Base-by-base conservation (phyloP, 2,113 vertebrate genomes). In the Salvelinus sp. region DNA sequence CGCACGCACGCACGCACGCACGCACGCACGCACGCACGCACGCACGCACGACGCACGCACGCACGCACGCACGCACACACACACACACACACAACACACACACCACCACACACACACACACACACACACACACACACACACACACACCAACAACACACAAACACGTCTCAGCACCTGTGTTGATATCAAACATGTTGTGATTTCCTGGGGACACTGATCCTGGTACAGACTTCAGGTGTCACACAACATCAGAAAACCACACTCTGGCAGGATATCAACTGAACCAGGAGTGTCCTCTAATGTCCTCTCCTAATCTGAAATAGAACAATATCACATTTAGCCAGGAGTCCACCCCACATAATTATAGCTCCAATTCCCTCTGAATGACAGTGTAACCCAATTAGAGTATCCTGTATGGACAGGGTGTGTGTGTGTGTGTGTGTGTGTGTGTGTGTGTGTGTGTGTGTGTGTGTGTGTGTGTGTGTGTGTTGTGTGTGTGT, bases 171-270 rank as follows among this genome's bases (percentile, higher is more conserved):
- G 77, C 76, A 82, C 89, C 72, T 38, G 28, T 4, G 85, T 85
- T 73, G 83, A 23, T 69, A 63, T 69, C 57, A 50, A 70, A 73
- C 73, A 18, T 18, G 69, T 47, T 72, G 70, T 69, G 82, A 82
- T 81, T 73, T 0, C 58, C 76, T 68, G 88, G 90, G 77, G 79
- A n/a, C 64, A 67, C 83, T 83, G 88, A 89, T 90, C 81, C 81
- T 79, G 83, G 80, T 81, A 79, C 81, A 81, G 87, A 89, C 89
- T 82, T 75, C 86, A 80, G 79, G 78, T 85, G 88, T 86, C 84
- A 86, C 83, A 83, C 87, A 87, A 89, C 87, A 72, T 80, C 84
- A 86, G 84, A 83, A 89, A 90, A 88, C 89, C 82, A 88, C 83
- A 81, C 65, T 77, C 80, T 84, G 65, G n/a, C 23, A 33, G 70